Evolutionary conservation across 2,888 invertebrate species (phyloP).

Genomic region (Cephus sareptanus): DNA sequence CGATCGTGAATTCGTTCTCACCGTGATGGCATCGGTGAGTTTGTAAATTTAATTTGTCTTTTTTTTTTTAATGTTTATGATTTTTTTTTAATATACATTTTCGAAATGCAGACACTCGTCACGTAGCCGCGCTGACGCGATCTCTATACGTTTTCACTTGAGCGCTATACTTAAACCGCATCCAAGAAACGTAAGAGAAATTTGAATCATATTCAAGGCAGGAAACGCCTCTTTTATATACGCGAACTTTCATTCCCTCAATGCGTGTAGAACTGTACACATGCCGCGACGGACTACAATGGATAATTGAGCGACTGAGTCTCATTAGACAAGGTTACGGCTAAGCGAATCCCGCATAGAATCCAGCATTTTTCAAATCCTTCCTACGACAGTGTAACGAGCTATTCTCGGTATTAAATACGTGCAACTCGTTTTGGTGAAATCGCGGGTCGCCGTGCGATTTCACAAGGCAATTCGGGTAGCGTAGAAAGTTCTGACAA

Average conservation of each 20-base stretch:
- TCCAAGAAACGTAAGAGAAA: background rate
- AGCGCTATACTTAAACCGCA: background rate
- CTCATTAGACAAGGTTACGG: background rate
- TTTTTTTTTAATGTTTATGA: background rate
- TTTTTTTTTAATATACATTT: background rate
- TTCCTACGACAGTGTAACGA: background rate
- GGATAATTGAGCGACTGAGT: background rate
- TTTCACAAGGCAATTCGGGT: background rate
- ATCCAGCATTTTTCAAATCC: background rate
- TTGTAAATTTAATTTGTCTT: constrained; percentile 33
- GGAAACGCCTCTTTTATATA: background rate
- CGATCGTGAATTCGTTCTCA: constrained; percentile 79
- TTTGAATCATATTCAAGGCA: background rate
- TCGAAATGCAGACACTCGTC: background rate
- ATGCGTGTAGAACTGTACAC: background rate
- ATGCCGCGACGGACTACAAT: background rate
- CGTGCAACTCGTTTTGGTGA: constrained; percentile 3
- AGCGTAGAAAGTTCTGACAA: constrained; percentile 1
- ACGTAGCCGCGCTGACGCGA: background rate
- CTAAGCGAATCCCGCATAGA: background rate
- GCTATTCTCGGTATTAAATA: background rate
- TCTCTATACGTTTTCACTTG: background rate
- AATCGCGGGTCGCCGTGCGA: constrained; percentile 6
- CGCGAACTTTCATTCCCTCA: background rate
- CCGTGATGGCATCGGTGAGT: constrained; percentile 81